Percentiles rank a stretch among this genome's conserved stretches.
Evolutionary conservation across 1,140 invertebrate genomes (phyloP).

Genomic region (Heterodera carotae): DNA sequence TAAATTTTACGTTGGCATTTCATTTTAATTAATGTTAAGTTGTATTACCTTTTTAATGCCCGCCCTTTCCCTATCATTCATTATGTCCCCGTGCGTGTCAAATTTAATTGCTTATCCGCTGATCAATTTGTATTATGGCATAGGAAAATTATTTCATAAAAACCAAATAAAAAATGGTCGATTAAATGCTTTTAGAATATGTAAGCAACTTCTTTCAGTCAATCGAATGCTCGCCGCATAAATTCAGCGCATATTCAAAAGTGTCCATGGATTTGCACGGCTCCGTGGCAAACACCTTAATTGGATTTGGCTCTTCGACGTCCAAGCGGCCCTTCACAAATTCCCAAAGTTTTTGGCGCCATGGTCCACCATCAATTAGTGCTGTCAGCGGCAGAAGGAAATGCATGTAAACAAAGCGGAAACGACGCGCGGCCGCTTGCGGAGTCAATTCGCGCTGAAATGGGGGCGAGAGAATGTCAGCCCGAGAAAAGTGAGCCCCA

Average conservation of each 20-base stretch:
- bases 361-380: constrained; percentile 11
- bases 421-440: constrained; percentile 14
- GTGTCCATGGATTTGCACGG: constrained; percentile 21
- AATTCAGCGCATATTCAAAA: constrained; percentile 16
- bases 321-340: constrained; percentile 22
- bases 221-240: constrained; percentile 22
- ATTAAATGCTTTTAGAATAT: too few relatives aligned
- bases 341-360: constrained; percentile 11
- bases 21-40: too few relatives aligned
- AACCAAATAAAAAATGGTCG: too few relatives aligned
- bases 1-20: too few relatives aligned
- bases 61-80: too few relatives aligned
- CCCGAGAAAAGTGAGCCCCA: not conserved
- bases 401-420: constrained; percentile 40
- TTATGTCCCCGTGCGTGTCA: too few relatives aligned
- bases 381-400: constrained; percentile 40
- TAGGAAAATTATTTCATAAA: too few relatives aligned
- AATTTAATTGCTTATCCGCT: too few relatives aligned
- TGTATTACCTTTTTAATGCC: too few relatives aligned
- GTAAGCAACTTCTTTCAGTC: constrained; percentile 14
- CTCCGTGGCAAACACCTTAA: constrained; percentile 15
- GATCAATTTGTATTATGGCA: too few relatives aligned
- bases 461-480: too few relatives aligned
- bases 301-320: constrained; percentile 27
- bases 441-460: constrained; percentile 25